phyloP scores from a whole-genome alignment of 2,888 invertebrate species.

The Lepidonotus clava region DNA sequence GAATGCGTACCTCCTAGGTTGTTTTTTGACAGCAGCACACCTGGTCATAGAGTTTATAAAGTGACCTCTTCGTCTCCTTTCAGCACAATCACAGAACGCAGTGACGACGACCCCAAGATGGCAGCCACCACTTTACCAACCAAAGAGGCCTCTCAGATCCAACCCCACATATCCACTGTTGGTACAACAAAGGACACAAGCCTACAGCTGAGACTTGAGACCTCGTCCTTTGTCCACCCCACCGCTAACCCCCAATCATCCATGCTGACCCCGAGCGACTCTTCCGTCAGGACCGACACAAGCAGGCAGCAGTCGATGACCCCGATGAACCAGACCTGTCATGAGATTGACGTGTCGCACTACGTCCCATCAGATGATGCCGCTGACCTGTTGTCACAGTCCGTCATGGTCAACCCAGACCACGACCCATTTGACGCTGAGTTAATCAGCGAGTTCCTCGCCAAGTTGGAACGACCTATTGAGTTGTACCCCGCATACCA shows the following conservation, averaged over 20 bases:
- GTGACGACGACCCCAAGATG: conserved; percentile 67
- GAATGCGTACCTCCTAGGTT: too few relatives aligned
- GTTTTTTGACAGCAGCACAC: too few relatives aligned
- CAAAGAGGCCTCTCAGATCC: neutral
- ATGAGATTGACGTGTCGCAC: conserved; percentile 72
- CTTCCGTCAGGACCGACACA: neutral
- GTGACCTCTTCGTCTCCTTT: conserved; percentile 25
- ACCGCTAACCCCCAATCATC: neutral
- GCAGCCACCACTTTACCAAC: neutral
- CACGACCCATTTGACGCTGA: conserved; percentile 90
- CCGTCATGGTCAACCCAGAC: conserved; percentile 72
- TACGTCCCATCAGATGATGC: conserved; percentile 67
- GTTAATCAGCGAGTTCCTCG: conserved; percentile 86
- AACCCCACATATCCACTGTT: neutral
- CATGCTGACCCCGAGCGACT: neutral
- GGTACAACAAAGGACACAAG: neutral
- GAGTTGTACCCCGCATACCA: conserved; percentile 67
- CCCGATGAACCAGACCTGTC: conserved; percentile 60
- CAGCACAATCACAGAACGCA: conserved; percentile 77
- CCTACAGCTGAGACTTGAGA: too few relatives aligned
- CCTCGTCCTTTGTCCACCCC: too few relatives aligned
- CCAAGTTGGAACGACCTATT: conserved; percentile 81
- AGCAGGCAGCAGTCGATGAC: neutral
- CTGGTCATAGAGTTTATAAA: too few relatives aligned
- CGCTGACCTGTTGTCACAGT: conserved; percentile 69